These are phyloP conservation scores for Leuciscus idus DNA, from an alignment of 2,113 vertebrate genomes.

Conservation along the genomic window DNA sequence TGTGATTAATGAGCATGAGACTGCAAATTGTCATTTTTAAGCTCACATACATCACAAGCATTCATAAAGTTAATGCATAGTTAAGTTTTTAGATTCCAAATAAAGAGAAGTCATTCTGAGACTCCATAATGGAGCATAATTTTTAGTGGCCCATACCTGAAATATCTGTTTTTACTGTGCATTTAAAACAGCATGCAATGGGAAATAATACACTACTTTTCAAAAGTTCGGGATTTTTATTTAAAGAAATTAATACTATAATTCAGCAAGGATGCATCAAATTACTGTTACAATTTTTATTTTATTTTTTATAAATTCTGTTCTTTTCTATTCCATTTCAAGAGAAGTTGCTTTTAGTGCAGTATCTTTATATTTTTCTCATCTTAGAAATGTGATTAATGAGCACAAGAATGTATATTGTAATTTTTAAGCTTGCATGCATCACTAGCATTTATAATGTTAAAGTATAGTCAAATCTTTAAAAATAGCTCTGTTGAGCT, in stretches of 20 bases:
- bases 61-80: not conserved
- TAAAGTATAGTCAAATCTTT: constrained; percentile 5
- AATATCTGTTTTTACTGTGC: too few relatives aligned
- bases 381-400: not conserved
- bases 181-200: too few relatives aligned
- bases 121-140: not conserved
- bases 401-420: not conserved
- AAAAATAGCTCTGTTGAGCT: not conserved
- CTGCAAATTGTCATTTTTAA: not conserved
- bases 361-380: constrained; percentile 1
- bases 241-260: too few relatives aligned
- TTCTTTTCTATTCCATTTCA: not conserved
- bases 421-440: not conserved
- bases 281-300: too few relatives aligned
- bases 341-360: constrained; percentile 19
- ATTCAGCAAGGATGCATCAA: too few relatives aligned
- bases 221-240: too few relatives aligned
- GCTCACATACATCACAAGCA: not conserved
- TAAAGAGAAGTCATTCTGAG: not conserved
- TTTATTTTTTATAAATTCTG: too few relatives aligned
- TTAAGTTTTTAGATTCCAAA: not conserved
- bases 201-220: too few relatives aligned
- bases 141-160: not conserved
- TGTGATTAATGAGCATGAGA: constrained; percentile 2
- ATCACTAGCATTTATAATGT: not conserved